Evolutionary conservation across 2,888 invertebrate species (phyloP), one percentile per base, ranked within the genome.

Genomic region (Brachypterus glaber): DNA sequence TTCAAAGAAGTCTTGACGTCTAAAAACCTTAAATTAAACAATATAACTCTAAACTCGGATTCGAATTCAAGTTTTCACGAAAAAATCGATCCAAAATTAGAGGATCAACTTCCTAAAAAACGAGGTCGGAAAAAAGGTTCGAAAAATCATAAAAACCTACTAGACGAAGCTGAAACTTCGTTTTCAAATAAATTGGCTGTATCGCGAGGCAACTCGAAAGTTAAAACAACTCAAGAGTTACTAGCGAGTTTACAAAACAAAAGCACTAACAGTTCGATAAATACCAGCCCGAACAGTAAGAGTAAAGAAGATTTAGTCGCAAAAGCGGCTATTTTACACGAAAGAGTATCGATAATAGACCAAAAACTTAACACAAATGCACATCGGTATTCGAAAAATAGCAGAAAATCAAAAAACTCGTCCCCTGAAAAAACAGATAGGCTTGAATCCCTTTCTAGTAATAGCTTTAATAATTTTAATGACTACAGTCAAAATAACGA

Each of bases 221-320:
- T 82, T 31, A 82, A 82, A 64, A 83, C 82, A 16, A 90, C 89
- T 1, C 79, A 84, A 58, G 86, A 90, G 62, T 66, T 90, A 37
- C 68, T 89, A 41, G 84, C 82, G 36, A 81, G 84, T 62, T 71
- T 88, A 51, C 80, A 81, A 64, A 65, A 60, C 35, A 58, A 62
- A 33, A 56, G 57, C 39, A 40, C 44, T 13, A 12, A 12, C n/a
- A 29, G 12, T 11, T 5, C 12, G 31, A 8, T 5, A 15, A 18
- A 16, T 14, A 13, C 13, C 16, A 27, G 4, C 3, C 9, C 11
- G 15, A 17, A 18, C 24, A 33, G 40, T 5, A 53, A 56, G 45
- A 53, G 56, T 3, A 59, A 57, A 34, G 64, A 64, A 44, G 64
- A 65, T 54, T 54, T 63, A 55, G 62, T 55, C 36, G 59, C 63